Percentiles rank a stretch among this genome's conserved stretches.
These are phyloP conservation scores for Scelioninae gen. 1 DNA, from an alignment of 2,888 invertebrate genomes.

Conservation along the genomic window DNA sequence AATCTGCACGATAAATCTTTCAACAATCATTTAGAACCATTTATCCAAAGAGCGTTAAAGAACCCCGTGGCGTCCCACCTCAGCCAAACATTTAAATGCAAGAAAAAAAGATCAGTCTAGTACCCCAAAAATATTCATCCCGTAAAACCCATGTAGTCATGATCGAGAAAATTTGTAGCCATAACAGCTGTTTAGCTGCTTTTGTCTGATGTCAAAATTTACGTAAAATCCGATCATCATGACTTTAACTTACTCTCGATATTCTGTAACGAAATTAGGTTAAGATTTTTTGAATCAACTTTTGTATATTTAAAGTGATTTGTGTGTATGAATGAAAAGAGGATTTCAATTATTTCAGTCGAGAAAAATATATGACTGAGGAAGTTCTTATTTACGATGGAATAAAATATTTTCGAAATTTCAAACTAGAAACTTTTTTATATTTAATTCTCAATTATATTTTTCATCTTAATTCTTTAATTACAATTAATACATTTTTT, in stretches of 20 bases:
- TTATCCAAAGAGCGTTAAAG: slow-evolving; percentile 51
- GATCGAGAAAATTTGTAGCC: not conserved
- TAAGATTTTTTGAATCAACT: not conserved
- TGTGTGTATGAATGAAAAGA: not conserved
- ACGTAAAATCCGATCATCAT: slow-evolving; percentile 12
- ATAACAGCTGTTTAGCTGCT: slow-evolving; percentile 29
- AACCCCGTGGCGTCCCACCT: slow-evolving; percentile 45
- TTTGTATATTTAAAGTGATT: not conserved
- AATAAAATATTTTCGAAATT: too few species aligned
- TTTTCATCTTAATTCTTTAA: too few species aligned
- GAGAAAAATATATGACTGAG: too few species aligned
- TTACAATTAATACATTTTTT: too few species aligned
- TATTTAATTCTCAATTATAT: too few species aligned
- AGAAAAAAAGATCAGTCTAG: slow-evolving; percentile 29
- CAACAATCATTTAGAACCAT: slow-evolving; percentile 63
- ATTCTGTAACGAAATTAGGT: not conserved
- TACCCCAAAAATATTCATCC: slow-evolving; percentile 15
- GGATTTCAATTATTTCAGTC: not conserved
- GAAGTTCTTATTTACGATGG: too few species aligned
- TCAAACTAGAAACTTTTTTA: too few species aligned
- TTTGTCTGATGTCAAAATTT: slow-evolving; percentile 13
- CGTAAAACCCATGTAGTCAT: slow-evolving; percentile 2
- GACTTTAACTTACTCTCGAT: not conserved
- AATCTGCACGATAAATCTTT: slow-evolving; percentile 60
- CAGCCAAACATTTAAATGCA: slow-evolving; percentile 52